Evolutionary conservation across 2,888 invertebrate species (phyloP).

Genomic region (Schrankia costaestrigalis): DNA sequence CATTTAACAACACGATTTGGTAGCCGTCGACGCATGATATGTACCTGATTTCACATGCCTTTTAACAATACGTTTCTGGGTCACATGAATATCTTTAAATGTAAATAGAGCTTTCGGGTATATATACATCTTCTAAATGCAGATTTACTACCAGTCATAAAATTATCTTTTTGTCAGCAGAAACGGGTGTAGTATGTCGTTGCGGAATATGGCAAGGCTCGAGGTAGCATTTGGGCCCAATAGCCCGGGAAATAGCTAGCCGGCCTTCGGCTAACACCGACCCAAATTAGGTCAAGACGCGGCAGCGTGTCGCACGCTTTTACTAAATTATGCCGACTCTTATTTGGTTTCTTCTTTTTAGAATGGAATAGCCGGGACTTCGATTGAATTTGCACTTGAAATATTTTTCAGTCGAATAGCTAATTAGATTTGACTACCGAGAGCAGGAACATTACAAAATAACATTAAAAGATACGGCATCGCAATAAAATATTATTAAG

Average conservation of each 20-base stretch:
- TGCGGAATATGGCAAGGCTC: conserved; percentile 35
- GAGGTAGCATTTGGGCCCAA: conserved; percentile 56
- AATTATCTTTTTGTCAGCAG: conserved; percentile 50
- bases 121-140: conserved; percentile 19
- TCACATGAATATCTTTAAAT: conserved; percentile 18
- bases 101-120: conserved; percentile 9
- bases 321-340: conserved; percentile 44
- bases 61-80: conserved; percentile 19
- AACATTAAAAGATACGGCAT: conserved; percentile 31
- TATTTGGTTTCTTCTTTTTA: conserved; percentile 38
- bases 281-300: conserved; percentile 62
- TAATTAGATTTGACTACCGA: conserved; percentile 21
- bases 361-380: conserved; percentile 19
- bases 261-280: conserved; percentile 43
- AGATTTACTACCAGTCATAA: conserved; percentile 38
- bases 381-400: conserved; percentile 13
- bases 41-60: conserved; percentile 23
- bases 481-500: conserved; percentile 35
- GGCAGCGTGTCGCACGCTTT: conserved; percentile 43
- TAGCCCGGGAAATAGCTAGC: conserved; percentile 51
- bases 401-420: conserved; percentile 10
- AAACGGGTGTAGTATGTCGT: conserved; percentile 52
- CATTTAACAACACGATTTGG: conserved; percentile 36
- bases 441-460: conserved; percentile 18
- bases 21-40: conserved; percentile 30